These are phyloP conservation scores for Procavia capensis DNA, from an alignment of 2,113 vertebrate genomes.

Conservation along the genomic window DNA sequence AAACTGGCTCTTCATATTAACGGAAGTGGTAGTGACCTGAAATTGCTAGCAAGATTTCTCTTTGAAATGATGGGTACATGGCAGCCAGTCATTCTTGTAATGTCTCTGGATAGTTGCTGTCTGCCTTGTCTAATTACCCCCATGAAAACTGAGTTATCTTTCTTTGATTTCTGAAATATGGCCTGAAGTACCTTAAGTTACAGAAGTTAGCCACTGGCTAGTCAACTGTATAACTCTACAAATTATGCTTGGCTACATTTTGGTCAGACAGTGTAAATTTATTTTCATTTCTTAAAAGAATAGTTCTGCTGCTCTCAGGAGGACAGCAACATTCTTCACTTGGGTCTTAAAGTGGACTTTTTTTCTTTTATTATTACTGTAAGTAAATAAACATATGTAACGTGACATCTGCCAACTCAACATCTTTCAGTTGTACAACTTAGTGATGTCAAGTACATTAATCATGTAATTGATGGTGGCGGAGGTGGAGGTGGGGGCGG, in stretches of 20 bases:
- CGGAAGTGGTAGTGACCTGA: not conserved
- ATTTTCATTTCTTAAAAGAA: conserved; percentile 66
- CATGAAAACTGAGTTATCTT: conserved; percentile 90
- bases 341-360: conserved; percentile 67
- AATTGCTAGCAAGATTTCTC: conserved; percentile 62
- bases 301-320: conserved; percentile 81
- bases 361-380: not conserved
- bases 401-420: not conserved
- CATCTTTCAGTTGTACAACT: not conserved
- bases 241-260: conserved; percentile 76
- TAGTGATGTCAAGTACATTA: not conserved
- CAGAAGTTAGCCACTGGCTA: conserved; percentile 84
- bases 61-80: conserved; percentile 91
- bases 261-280: conserved; percentile 74
- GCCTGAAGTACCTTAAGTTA: conserved; percentile 91
- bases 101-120: conserved; percentile 92
- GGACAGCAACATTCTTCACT: conserved; percentile 73
- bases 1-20: conserved; percentile 3
- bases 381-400: not conserved
- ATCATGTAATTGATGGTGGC: not conserved
- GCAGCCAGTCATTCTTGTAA: conserved; percentile 93
- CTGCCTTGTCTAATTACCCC: conserved; percentile 92
- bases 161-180: conserved; percentile 91
- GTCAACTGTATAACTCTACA: conserved; percentile 71
- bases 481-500: no score